Conservation (phyloP, 2,888 invertebrate genomes). For the Deilephila elpenor region DNA sequence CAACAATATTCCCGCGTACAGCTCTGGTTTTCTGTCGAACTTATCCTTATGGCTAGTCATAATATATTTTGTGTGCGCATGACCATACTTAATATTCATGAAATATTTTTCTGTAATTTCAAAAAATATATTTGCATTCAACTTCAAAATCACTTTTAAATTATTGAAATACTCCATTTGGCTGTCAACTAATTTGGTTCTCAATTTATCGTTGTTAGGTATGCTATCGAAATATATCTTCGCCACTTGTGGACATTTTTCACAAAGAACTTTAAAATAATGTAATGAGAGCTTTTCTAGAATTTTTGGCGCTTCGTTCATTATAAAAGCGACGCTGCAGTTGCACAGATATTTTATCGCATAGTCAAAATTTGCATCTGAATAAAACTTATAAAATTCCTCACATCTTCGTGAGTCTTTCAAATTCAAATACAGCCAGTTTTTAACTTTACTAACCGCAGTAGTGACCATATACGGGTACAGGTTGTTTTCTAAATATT, state of each 20-base stretch:
- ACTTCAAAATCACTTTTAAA: conserved; percentile 56
- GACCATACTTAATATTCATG: conserved; percentile 45
- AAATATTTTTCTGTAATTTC: conserved; percentile 61
- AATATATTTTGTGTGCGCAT: conserved; percentile 53
- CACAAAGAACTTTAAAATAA: conserved; percentile 58
- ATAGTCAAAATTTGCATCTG: conserved; percentile 45
- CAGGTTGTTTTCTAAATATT: conserved; percentile 38
- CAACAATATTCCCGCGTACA: conserved; percentile 57
- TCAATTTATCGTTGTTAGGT: conserved; percentile 42
- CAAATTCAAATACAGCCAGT: conserved; percentile 42
- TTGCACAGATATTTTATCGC: conserved; percentile 59
- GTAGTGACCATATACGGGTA: conserved; percentile 44
- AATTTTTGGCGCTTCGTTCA: conserved; percentile 48
- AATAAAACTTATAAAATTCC: conserved; percentile 63
- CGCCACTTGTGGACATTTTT: conserved; percentile 54
- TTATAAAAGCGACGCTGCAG: conserved; percentile 55
- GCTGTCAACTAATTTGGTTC: conserved; percentile 44
- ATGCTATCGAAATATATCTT: conserved; percentile 58
- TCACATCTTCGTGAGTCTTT: conserved; percentile 52
- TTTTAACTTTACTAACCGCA: conserved; percentile 43
- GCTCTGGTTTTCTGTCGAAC: conserved; percentile 57
- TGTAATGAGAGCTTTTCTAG: conserved; percentile 55
- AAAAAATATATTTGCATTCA: conserved; percentile 53
- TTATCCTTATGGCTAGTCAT: conserved; percentile 56
- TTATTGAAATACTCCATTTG: conserved; percentile 50